Percentiles rank a stretch among this genome's conserved stretches.
These are phyloP conservation scores for Embiotoca jacksoni DNA, from an alignment of 2,113 vertebrate species.

Conservation along the genomic window DNA sequence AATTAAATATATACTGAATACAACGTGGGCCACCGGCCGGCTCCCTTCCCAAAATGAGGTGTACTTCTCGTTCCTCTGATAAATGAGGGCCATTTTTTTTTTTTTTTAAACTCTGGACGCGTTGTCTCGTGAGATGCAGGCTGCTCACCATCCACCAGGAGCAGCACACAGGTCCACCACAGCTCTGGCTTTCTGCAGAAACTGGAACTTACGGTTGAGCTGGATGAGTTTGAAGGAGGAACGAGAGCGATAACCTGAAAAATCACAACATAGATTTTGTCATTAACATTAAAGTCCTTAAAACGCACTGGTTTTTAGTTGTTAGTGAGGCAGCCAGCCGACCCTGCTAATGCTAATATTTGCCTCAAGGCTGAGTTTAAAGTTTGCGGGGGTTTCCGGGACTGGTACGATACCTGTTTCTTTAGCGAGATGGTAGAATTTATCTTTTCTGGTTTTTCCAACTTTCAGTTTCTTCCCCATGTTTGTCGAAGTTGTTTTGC, in stretches of 20 bases:
- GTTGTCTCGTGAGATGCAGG: neutral
- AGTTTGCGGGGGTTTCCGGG: neutral
- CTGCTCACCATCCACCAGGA: conserved; percentile 93
- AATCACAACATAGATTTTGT: neutral
- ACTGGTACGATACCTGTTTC: conserved; percentile 88
- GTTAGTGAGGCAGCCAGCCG: neutral
- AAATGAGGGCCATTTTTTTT: too few species aligned
- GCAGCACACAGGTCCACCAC: conserved; percentile 95
- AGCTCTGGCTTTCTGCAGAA: conserved; percentile 93
- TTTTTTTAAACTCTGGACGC: too few species aligned
- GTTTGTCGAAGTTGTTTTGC: conserved; percentile 7
- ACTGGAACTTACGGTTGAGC: conserved; percentile 96
- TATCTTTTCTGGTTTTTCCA: conserved; percentile 94
- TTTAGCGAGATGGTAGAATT: conserved; percentile 97
- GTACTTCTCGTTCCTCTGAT: too few species aligned
- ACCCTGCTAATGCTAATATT: conserved; percentile 20
- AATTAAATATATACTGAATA: too few species aligned
- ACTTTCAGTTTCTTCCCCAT: conserved; percentile 98
- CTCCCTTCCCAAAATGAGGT: too few species aligned
- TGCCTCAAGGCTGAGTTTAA: too few species aligned
- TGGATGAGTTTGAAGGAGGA: conserved; percentile 99
- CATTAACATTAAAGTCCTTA: neutral
- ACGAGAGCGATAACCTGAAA: conserved; percentile 93
- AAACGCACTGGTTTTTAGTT: neutral
- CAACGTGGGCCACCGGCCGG: too few species aligned